Base-by-base conservation (phyloP, 2,888 invertebrate species). In the Dryadula phaetusa region DNA sequence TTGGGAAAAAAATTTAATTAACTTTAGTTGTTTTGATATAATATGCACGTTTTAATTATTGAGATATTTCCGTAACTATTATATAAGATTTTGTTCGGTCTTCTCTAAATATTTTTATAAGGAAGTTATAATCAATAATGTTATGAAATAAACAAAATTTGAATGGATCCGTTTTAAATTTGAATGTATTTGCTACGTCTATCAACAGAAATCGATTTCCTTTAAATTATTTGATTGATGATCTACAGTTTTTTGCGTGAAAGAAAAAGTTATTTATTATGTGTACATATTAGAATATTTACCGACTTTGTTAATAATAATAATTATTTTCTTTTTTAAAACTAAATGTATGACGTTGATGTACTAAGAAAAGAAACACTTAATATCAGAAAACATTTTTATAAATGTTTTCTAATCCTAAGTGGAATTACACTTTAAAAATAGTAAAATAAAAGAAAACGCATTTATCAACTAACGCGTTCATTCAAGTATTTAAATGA, bases 1-100 rank as follows among this genome's bases (percentile, higher is more conserved):
- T 40, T 25, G 22, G 56, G 2, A 56, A 56, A 40, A 56, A 40
- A 56, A 40, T 40, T 56, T 25, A 25, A 56, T 56, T 56, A n/a
- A 2, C 37, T 40, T 40, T 37, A 40, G 20, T 22, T 22, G 16
- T 56, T 12, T 56, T 56, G 40, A 5, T 16, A 25, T 56, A 40
- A 56, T 16, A 6, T 25, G 56, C 56, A 56, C 40, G 40, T 22
- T 25, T 56, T 16, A 16, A 25, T 40, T 22, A 25, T 16, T n/a
- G n/a, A 16, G 4, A 40, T 56, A 5, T 37, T 37, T 37, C 14
- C 8, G 20, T 37, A 54, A 22, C 40, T 25, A 25, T 56, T 56
- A 22, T 40, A 16, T 25, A 40, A 40, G 10, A 22, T n/a, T 16
- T 25, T n/a, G n/a, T 56, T 40, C 10, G 5, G 20, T 40, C 22